phyloP scores from a whole-genome alignment of 2,797 vertebrate species.

The Furcifer pardalis region DNA sequence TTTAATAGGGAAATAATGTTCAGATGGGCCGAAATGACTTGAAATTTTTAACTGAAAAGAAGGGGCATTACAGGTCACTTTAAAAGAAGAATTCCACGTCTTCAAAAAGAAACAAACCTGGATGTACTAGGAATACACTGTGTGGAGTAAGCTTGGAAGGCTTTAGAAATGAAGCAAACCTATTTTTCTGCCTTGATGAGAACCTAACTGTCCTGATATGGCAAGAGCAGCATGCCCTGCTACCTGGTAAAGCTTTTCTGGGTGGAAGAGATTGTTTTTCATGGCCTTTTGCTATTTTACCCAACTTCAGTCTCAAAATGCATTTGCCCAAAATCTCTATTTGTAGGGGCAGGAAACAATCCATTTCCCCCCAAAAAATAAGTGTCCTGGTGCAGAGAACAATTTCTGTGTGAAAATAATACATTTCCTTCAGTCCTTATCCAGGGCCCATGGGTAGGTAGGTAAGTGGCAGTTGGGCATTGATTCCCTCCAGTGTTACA shows the following conservation, averaged over 20 bases:
- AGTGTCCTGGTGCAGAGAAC: constrained; percentile 1
- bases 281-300: constrained; percentile 9
- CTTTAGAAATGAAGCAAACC: neutral
- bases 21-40: neutral
- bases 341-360: neutral
- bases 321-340: constrained; percentile 1
- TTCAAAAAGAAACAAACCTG: neutral
- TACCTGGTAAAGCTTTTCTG: neutral
- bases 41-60: neutral
- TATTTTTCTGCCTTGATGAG: neutral
- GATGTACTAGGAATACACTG: neutral
- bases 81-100: neutral
- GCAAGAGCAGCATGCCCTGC: neutral
- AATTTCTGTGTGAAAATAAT: constrained; percentile 15
- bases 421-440: constrained; percentile 35
- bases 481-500: constrained; percentile 56
- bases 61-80: neutral
- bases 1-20: neutral
- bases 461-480: constrained; percentile 39
- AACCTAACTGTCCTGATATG: neutral
- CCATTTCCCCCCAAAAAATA: neutral
- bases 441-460: constrained; percentile 12
- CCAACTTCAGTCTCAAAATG: neutral
- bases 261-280: neutral
- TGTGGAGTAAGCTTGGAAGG: neutral